A percentile compares a stretch with the other conserved stretches of the same genome.
These are phyloP conservation scores for Enteromius anoplus DNA, from an alignment of 2,797 vertebrate species.

Conservation along the genomic window DNA sequence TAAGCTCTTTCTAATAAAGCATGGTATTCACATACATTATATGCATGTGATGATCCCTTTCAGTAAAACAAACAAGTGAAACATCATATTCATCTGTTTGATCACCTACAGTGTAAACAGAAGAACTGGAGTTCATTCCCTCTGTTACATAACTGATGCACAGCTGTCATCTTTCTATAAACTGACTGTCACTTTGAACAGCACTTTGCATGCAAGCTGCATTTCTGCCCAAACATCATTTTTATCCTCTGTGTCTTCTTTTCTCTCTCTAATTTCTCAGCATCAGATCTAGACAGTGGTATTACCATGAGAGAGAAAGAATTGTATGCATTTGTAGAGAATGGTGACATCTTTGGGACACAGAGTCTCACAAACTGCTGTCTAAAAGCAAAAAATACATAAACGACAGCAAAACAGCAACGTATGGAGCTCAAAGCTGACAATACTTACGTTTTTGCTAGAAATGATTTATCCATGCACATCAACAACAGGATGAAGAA, in stretches of 20 bases:
- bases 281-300: neutral
- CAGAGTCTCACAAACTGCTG: neutral
- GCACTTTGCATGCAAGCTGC: conserved; percentile 38
- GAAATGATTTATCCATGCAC: neutral
- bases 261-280: conserved; percentile 18
- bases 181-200: conserved; percentile 53
- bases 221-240: conserved; percentile 21
- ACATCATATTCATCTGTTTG: neutral
- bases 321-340: neutral
- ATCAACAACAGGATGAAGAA: neutral
- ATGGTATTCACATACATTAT: neutral
- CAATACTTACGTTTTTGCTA: neutral
- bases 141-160: conserved; percentile 56
- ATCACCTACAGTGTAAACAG: neutral
- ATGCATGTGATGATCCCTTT: neutral
- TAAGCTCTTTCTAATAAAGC: conserved; percentile 10
- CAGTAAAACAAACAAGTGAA: neutral
- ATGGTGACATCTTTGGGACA: conserved; percentile 16
- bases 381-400: neutral
- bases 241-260: conserved; percentile 18
- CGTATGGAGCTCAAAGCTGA: neutral
- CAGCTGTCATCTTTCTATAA: conserved; percentile 41
- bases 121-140: conserved; percentile 29
- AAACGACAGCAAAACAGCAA: neutral
- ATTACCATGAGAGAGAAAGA: neutral